Evolutionary conservation across 2,797 vertebrate genomes (phyloP), one percentile per base, ranked within the genome.

Genomic region (Phoebastria nigripes): DNA sequence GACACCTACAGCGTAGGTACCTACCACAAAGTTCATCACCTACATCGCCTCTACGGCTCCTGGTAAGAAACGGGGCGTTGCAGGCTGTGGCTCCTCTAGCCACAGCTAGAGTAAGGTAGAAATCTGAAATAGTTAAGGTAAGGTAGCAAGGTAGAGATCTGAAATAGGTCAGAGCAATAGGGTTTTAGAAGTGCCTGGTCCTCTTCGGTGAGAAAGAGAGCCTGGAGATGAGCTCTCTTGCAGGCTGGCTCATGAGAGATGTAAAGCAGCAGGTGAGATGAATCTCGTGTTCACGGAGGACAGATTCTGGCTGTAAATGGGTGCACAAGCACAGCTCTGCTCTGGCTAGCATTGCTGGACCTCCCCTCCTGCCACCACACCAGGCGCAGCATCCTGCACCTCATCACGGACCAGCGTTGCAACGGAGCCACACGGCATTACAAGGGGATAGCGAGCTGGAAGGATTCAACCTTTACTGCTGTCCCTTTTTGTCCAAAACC

Each of bases 361-460:
- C 21, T 54, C 47, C 39, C 21, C 39, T 52, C 62, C 46, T 44
- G 55, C n/a, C 26, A 15, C 33, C n/a, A 72, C 77, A 15, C 1
- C 2, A 28, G 42, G 21, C 2, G 0, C 13, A 39, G 74, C n/a
- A 29, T 6, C 71, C 33, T 63, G 20, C n/a, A 44, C 46, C 63
- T 21, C 41, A 12, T 3, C 28, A 9, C 73, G 15, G 37, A 31
- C 7, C 47, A 1, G 29, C 5, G 47, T 7, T 54, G 61, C 42
- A 6, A 13, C 2, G 11, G 28, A 49, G 46, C 31, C 11, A 3
- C 0, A 0, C 1, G 3, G 37, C 18, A 12, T 4, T 15, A 10
- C 2, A 3, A 52, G 19, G 41, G 58, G 8, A 44, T 54, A 61
- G 46, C 0, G 1, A 58, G 33, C 69, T 47, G 44, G 24, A 41